These are phyloP conservation scores for Agonopterix subpropinquella DNA, from an alignment of 2,888 invertebrate species.

Conservation along the genomic window DNA sequence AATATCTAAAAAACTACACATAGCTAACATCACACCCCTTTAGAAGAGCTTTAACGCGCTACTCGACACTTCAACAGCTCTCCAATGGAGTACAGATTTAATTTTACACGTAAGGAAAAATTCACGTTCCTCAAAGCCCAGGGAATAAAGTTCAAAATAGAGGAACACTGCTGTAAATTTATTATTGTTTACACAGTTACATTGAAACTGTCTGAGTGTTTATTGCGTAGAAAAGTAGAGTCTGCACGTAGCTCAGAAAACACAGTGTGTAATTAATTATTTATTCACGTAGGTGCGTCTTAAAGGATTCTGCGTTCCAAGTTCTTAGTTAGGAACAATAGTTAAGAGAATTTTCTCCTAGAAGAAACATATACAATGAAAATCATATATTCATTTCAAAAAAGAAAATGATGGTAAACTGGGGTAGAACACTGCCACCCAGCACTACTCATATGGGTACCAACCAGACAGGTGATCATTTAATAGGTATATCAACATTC, in stretches of 20 bases:
- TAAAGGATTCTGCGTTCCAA: too few relatives aligned
- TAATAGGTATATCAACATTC: too few relatives aligned
- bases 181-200: conserved; percentile 6
- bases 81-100: conserved; percentile 23
- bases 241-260: conserved; percentile 9
- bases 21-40: conserved; percentile 24
- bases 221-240: neutral
- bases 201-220: conserved; percentile 36
- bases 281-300: too few relatives aligned
- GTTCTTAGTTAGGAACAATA: too few relatives aligned
- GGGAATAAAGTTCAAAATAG: conserved; percentile 15
- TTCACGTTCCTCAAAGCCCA: conserved; percentile 7
- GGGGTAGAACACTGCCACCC: too few relatives aligned
- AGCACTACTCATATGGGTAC: too few relatives aligned
- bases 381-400: too few relatives aligned
- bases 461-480: too few relatives aligned
- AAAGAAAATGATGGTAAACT: too few relatives aligned
- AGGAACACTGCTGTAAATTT: neutral
- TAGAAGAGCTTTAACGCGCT: conserved; percentile 26
- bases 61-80: conserved; percentile 31
- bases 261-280: neutral
- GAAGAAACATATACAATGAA: too few relatives aligned
- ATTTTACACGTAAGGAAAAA: conserved; percentile 3
- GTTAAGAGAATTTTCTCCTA: too few relatives aligned
- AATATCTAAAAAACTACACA: conserved; percentile 28